Base-by-base conservation (phyloP, 2,888 invertebrate species). In the Macrophya alboannulata region DNA sequence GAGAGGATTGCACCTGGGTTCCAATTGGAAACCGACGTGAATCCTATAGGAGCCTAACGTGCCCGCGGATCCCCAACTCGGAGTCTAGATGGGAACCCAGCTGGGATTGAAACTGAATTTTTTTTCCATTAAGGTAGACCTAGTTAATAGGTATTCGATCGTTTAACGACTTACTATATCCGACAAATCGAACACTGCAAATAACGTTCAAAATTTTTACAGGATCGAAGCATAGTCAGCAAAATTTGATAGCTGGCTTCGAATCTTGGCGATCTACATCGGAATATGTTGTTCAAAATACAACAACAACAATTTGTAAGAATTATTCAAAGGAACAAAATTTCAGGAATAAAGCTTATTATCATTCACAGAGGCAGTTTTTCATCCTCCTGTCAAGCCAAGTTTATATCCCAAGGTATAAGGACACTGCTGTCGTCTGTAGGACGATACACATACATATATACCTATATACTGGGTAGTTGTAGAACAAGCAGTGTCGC, bases 401-500 rank as follows among this genome's bases (percentile, higher is more conserved):
- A 40, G 25, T 40, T 71, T 71, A 71, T 71, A 62, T 62, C 62
- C 62, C 12, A 21, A 10, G 68, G 68, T 12, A n/a, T n/a, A 68
- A 68, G 68, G 68, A 68, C 37, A 68, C 68, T 68, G 68, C 37
- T 68, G 68, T 68, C 68, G 68, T 68, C 31, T 37, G 68, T 37
- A 68, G 37, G 15, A 37, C 15, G 8, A 74, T 74, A 74, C 40
- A 72, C 40, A 74, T 45, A 37, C 21, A 21, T 45, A 40, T 45
- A 43, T 17, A 25, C 17, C 15, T 4, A 25, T 72, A 43, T 74
- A 74, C 17, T 8, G 79, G 37, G 62, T 65, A 12, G 68, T 71
- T 83, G 83, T 71, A 51, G 65, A 83, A 83, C 71, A 71, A 83
- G 83, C 68, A 71, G 72, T 85, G 85, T 85, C 81, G 65, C 72